phyloP scores from a whole-genome alignment of 2,113 vertebrate genomes.

The Falcunculus frontatus region DNA sequence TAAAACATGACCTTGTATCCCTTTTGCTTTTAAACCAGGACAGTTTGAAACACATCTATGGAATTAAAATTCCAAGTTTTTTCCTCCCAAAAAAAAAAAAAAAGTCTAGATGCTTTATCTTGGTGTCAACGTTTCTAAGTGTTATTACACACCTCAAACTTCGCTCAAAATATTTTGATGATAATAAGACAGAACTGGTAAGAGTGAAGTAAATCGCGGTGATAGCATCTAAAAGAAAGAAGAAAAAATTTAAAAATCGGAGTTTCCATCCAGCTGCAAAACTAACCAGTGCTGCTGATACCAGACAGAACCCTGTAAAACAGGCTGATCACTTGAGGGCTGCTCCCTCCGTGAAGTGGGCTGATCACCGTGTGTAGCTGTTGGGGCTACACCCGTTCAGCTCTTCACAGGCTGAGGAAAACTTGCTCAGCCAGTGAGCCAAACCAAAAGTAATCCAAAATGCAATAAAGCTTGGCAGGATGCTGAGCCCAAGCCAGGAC shows the following conservation, averaged over 20 bases:
- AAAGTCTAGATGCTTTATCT: background rate
- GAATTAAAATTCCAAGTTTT: background rate
- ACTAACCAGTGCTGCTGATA: background rate
- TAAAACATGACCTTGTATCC: background rate
- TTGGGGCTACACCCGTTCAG: background rate
- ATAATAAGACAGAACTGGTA: background rate
- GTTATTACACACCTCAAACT: background rate
- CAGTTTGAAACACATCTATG: background rate
- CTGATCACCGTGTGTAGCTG: background rate
- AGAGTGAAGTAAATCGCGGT: background rate
- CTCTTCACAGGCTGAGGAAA: background rate
- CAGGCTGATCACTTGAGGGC: background rate
- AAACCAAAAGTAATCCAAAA: background rate
- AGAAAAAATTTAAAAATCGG: fast-evolving
- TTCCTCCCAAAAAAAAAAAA: background rate
- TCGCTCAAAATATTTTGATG: background rate
- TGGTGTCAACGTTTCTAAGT: background rate
- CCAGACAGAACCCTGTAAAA: background rate
- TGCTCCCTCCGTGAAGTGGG: background rate
- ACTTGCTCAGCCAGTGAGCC: background rate
- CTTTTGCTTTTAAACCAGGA: background rate
- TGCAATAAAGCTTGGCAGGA: background rate
- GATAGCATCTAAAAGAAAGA: background rate
- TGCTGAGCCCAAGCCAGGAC: background rate
- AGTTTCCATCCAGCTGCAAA: background rate